Conservation (phyloP, 2,888 invertebrate genomes). For the Spodoptera littoralis region DNA sequence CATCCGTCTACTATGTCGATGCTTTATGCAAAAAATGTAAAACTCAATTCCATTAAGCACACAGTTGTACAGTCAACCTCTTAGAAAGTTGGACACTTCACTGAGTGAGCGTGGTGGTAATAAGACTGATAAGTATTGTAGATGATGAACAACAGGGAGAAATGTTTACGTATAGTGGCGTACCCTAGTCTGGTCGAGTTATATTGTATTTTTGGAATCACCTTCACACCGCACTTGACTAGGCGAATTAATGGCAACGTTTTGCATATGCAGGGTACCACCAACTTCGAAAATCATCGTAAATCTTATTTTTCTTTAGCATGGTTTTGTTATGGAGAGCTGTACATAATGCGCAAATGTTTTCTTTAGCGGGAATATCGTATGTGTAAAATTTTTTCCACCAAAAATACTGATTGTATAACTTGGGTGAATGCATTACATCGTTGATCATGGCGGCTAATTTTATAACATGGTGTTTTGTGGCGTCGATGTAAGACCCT, state of each 20-base stretch:
- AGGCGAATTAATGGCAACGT: slow-evolving; percentile 34
- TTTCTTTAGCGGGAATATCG: slow-evolving; percentile 62
- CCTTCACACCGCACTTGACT: too few relatives aligned
- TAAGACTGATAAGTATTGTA: too few relatives aligned
- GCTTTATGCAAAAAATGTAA: too few relatives aligned
- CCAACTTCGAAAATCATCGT: slow-evolving; percentile 74
- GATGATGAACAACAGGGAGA: too few relatives aligned
- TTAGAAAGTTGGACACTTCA: too few relatives aligned
- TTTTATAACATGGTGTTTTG: slow-evolving; percentile 50
- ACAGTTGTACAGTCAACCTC: too few relatives aligned
- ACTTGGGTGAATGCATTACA: slow-evolving; percentile 63
- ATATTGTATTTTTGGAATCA: too few relatives aligned
- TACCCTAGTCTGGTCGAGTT: too few relatives aligned
- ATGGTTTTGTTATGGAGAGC: slow-evolving; percentile 67
- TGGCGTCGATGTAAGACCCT: slow-evolving; percentile 76
- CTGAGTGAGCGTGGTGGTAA: too few relatives aligned
- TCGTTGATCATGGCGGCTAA: slow-evolving; percentile 69
- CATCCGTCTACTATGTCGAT: too few relatives aligned
- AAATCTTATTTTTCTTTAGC: slow-evolving; percentile 56
- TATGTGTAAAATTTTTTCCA: slow-evolving; percentile 74
- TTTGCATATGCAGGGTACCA: slow-evolving; percentile 69
- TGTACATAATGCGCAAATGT: slow-evolving; percentile 73
- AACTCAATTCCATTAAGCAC: too few relatives aligned
- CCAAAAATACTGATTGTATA: slow-evolving; percentile 70
- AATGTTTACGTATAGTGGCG: too few relatives aligned